Base-by-base conservation (phyloP, 2,113 vertebrate genomes). In the Otus sunia region DNA sequence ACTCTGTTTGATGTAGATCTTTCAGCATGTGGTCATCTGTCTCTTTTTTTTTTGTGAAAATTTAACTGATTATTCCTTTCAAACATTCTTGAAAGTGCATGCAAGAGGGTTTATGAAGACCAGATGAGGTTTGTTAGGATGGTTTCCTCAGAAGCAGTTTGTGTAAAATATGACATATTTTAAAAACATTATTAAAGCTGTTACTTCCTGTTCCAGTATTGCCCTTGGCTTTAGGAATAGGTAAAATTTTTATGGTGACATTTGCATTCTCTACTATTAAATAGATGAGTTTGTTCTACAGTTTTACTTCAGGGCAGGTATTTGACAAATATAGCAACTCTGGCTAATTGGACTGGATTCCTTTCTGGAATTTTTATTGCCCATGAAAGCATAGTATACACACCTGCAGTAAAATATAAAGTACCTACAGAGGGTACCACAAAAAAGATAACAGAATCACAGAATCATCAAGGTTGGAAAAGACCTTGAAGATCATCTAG, bases 141-240 rank as follows among this genome's bases (percentile, higher is more conserved):
- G 47, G 72, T 92, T 96, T 96, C 66, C 80, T 95, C 68, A 68
- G 83, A 94, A 91, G 75, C 60, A 82, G 55, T 84, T 77, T 88
- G 41, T 81, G 39, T 83, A 76, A 73, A 83, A 86, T 79, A 62
- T 4, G 16, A 39, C 77, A 88, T 83, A 27, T 86, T 95, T 94
- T 60, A 69, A 88, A 83, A 91, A 47, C 50, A 53, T 71, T 90
- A 60, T 75, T 92, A 75, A 79, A 62, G 45, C 52, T 84, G 18
- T 77, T 91, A 45, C 95, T 92, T 91, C 74, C 52, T 81, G 15
- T 58, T 58, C 49, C n/a, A 56, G 45, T 71, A n/a, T 71, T 90
- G 86, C 74, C 53, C 10, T 47, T 93, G 88, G 74, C 74, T 80
- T 95, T 86, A 90, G n/a, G 77, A 73, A 83, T 62, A 86, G 66